phyloP scores from a whole-genome alignment of 2,113 vertebrate species.

The Empidonax alnorum region DNA sequence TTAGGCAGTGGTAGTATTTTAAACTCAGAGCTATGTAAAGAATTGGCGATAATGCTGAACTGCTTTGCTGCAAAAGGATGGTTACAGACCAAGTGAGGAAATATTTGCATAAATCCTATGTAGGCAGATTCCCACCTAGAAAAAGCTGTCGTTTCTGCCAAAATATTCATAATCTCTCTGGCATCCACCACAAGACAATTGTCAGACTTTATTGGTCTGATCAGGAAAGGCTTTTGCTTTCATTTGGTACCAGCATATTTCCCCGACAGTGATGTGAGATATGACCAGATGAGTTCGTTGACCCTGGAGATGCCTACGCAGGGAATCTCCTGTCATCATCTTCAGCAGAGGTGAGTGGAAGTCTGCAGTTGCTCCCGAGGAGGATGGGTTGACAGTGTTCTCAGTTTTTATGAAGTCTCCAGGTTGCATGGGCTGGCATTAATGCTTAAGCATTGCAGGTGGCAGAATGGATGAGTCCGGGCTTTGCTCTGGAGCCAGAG shows the following conservation, averaged over 20 bases:
- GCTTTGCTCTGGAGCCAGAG: not conserved
- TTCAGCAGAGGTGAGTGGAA: slow-evolving; percentile 33
- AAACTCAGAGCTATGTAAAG: slow-evolving; percentile 48
- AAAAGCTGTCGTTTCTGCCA: slow-evolving; percentile 22
- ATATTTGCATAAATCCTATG: slow-evolving; percentile 60
- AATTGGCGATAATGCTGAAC: not conserved
- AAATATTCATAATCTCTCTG: slow-evolving; percentile 49
- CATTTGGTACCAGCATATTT: not conserved
- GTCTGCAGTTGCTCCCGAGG: not conserved
- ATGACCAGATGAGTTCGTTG: not conserved
- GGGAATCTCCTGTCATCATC: not conserved
- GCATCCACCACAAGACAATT: slow-evolving; percentile 29
- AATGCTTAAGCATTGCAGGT: not conserved
- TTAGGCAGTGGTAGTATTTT: slow-evolving; percentile 48
- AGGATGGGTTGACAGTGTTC: not conserved
- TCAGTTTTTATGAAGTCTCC: not conserved
- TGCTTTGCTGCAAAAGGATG: slow-evolving; percentile 26
- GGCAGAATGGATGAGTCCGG: not conserved
- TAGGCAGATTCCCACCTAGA: slow-evolving; percentile 67
- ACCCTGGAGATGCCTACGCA: not conserved
- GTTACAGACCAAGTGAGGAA: slow-evolving; percentile 52
- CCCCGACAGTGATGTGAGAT: not conserved
- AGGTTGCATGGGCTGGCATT: not conserved
- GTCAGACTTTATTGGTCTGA: slow-evolving; percentile 25
- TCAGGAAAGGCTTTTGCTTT: slow-evolving; percentile 30